These are phyloP conservation scores for Loripinus fragilis DNA, from an alignment of 2,888 invertebrate species.

Conservation along the genomic window DNA sequence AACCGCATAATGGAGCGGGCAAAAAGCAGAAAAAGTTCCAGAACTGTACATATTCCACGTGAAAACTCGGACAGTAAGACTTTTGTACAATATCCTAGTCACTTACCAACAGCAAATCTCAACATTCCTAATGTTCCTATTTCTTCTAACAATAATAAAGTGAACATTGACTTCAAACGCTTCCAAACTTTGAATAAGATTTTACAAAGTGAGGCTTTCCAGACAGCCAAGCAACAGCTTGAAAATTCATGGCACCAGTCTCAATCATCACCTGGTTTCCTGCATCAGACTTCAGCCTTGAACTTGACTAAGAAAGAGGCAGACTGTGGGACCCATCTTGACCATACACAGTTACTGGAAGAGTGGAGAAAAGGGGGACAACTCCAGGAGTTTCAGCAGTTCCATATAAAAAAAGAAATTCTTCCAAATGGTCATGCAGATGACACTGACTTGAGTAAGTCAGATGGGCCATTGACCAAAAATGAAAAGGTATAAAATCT, in stretches of 20 bases:
- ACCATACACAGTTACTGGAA: slow-evolving; percentile 49
- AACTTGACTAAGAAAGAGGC: slow-evolving; percentile 11
- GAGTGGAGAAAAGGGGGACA: slow-evolving; percentile 52
- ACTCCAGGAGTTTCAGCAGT: slow-evolving; percentile 24
- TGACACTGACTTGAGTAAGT: slow-evolving; percentile 18
- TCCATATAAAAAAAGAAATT: slow-evolving; percentile 13
- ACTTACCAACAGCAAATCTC: slow-evolving; percentile 36
- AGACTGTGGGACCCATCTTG: slow-evolving; percentile 5
- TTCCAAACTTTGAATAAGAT: slow-evolving; percentile 56
- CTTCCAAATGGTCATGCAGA: slow-evolving; percentile 45
- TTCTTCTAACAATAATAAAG: slow-evolving; percentile 5
- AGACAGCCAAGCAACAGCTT: slow-evolving; percentile 49
- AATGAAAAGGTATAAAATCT: slow-evolving; percentile 50
- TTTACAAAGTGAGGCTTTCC: slow-evolving; percentile 57
- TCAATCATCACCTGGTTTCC: background rate
- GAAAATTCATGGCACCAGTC: slow-evolving; percentile 32
- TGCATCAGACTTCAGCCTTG: background rate
- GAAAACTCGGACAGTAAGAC: slow-evolving; percentile 20
- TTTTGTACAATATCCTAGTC: slow-evolving; percentile 37
- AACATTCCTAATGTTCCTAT: slow-evolving; percentile 42
- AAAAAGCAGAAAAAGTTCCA: slow-evolving; percentile 51
- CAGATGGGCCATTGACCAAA: slow-evolving; percentile 43
- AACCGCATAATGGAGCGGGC: slow-evolving; percentile 59
- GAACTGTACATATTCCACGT: slow-evolving; percentile 47
- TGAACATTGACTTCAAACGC: slow-evolving; percentile 27